Evolutionary conservation across 2,113 vertebrate species (phyloP).

Genomic region (Sylvietta virens): DNA sequence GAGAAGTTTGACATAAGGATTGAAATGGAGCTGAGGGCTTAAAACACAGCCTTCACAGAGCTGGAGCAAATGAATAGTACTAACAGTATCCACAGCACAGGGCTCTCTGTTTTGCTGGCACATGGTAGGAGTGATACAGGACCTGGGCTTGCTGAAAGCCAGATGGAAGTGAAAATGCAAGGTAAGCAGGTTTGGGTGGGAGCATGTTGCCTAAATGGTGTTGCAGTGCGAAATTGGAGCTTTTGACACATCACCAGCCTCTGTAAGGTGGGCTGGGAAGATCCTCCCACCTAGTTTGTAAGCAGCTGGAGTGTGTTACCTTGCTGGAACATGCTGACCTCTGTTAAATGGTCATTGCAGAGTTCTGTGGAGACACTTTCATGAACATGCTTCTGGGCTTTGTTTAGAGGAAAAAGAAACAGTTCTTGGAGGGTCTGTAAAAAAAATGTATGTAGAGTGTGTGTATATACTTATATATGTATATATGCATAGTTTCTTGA

Average conservation of each 20-base stretch:
- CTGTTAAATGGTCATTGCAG: background rate
- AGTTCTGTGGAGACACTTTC: background rate
- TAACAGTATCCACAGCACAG: background rate
- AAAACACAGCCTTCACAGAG: background rate
- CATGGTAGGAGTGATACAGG: background rate
- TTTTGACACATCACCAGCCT: background rate
- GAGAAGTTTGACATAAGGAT: background rate
- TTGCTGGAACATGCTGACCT: background rate
- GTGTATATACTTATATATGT: background rate
- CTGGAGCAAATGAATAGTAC: background rate
- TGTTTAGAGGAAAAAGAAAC: conserved; percentile 39
- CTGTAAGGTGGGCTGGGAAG: background rate
- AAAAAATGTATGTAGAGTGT: background rate
- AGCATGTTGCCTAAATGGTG: background rate
- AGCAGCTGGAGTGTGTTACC: background rate
- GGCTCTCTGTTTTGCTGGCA: background rate
- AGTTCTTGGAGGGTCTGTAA: conserved; percentile 9
- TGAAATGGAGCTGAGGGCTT: background rate
- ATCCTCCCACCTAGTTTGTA: background rate
- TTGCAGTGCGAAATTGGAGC: too few species aligned
- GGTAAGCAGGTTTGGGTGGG: rapidly evolving
- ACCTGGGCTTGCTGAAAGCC: background rate
- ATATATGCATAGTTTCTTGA: background rate
- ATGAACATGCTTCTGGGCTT: background rate
- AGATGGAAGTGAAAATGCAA: background rate